Evolutionary conservation across 2,888 invertebrate species (phyloP).

Genomic region (Pardosa pseudoannulata): DNA sequence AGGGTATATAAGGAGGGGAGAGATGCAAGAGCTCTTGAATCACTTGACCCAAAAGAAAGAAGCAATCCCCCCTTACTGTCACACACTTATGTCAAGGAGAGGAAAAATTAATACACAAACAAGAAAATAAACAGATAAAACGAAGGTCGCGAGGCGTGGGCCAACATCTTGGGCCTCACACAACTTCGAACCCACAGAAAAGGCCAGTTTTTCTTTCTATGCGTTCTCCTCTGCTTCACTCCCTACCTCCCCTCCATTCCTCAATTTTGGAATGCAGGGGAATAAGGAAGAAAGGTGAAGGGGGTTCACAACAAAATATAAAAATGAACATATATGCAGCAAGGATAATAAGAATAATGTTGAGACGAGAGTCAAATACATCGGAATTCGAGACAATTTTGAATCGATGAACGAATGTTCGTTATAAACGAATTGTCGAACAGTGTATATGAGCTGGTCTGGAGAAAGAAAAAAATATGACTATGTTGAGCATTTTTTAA

Average conservation of each 20-base stretch:
- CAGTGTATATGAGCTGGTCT: no score
- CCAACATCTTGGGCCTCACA: slow-evolving; percentile 45
- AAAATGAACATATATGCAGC: no score
- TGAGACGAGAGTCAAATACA: no score
- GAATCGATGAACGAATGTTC: no score
- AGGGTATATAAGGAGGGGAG: no score
- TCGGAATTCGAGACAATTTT: no score
- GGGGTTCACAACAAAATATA: no score
- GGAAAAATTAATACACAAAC: slow-evolving; percentile 33
- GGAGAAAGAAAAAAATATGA: no score
- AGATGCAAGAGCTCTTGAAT: slow-evolving; percentile 23
- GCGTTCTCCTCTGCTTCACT: background rate
- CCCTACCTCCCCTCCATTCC: slow-evolving; percentile 21
- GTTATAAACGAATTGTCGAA: no score
- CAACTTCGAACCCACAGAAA: background rate
- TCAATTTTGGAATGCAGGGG: slow-evolving; percentile 37
- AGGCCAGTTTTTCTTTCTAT: no score
- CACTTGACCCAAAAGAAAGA: slow-evolving; percentile 39
- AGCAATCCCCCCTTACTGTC: background rate
- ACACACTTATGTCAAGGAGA: background rate
- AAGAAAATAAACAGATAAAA: slow-evolving; percentile 47
- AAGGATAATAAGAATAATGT: no score
- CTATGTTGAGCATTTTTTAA: no score
- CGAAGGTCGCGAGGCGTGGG: slow-evolving; percentile 43
- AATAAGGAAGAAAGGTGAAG: background rate